phyloP scores from a whole-genome alignment of 2,797 vertebrate species.

The Carduelis carduelis region DNA sequence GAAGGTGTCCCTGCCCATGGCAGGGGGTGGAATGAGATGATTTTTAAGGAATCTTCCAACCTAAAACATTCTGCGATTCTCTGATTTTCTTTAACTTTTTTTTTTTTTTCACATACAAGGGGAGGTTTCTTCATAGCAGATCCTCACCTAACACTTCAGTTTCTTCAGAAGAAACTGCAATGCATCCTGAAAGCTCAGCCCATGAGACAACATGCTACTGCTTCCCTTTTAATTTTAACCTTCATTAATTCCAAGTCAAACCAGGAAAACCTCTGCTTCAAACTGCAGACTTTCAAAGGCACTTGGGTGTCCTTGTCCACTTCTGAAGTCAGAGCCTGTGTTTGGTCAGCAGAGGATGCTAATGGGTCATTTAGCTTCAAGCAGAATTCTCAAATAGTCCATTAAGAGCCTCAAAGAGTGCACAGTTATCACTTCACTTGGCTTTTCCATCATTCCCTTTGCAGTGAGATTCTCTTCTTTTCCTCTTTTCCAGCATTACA shows the following conservation, averaged over 20 bases:
- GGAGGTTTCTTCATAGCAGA: neutral
- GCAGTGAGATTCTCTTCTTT: neutral
- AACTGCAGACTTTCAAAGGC: neutral
- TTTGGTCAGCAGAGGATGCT: slow-evolving; percentile 47
- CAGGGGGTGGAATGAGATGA: neutral
- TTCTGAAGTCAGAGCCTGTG: neutral
- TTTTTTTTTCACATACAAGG: neutral
- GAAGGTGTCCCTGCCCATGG: neutral
- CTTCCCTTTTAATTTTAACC: neutral
- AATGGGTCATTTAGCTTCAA: neutral
- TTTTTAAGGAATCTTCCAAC: neutral
- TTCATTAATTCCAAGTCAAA: neutral
- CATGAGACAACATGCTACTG: neutral
- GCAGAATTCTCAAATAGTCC: neutral
- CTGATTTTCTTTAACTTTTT: neutral
- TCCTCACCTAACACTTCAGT: neutral
- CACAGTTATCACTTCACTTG: neutral
- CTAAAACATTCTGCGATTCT: neutral
- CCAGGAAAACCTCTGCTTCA: neutral
- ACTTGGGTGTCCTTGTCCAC: neutral
- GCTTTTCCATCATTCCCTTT: neutral
- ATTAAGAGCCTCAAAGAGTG: neutral
- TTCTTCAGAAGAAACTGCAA: neutral
- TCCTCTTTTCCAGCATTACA: neutral
- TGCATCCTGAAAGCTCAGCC: neutral